These are phyloP conservation scores for Theretra japonica DNA, from an alignment of 2,888 invertebrate species.

Conservation along the genomic window DNA sequence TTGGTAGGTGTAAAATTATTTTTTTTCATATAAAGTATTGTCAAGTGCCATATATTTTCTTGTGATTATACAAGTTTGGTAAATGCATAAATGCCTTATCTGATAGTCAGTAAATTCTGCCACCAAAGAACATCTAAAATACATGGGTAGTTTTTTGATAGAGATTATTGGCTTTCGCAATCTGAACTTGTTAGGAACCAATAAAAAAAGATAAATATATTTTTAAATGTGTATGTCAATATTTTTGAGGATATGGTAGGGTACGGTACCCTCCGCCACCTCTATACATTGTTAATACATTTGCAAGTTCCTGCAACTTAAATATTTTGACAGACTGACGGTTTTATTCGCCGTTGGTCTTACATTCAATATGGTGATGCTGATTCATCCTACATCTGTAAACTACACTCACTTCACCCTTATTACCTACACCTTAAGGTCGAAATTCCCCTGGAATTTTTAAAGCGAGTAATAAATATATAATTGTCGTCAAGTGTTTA, in stretches of 20 bases:
- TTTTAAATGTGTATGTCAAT: too few species aligned
- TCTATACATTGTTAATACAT: conserved; percentile 34
- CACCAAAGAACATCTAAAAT: too few species aligned
- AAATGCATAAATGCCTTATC: too few species aligned
- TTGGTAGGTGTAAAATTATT: too few species aligned
- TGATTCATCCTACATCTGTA: conserved; percentile 47
- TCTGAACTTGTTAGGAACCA: not conserved
- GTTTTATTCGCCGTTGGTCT: conserved; percentile 56
- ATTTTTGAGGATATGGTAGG: too few species aligned
- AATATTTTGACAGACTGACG: conserved; percentile 63
- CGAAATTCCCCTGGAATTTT: conserved; percentile 13
- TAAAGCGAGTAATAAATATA: not conserved
- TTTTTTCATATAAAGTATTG: too few species aligned
- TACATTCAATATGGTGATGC: conserved; percentile 55
- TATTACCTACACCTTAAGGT: conserved; percentile 24
- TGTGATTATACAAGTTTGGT: too few species aligned
- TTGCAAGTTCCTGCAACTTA: conserved; percentile 45
- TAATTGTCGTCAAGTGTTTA: conserved; percentile 40
- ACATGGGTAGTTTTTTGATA: too few species aligned
- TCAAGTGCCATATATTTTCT: too few species aligned
- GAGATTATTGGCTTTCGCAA: too few species aligned
- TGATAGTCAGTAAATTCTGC: too few species aligned
- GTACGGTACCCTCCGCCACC: conserved; percentile 13
- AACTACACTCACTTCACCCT: not conserved
- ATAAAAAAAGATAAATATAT: too few species aligned